These are phyloP conservation scores for Spondyliosoma cantharus DNA, from an alignment of 2,797 vertebrate genomes.

Conservation along the genomic window DNA sequence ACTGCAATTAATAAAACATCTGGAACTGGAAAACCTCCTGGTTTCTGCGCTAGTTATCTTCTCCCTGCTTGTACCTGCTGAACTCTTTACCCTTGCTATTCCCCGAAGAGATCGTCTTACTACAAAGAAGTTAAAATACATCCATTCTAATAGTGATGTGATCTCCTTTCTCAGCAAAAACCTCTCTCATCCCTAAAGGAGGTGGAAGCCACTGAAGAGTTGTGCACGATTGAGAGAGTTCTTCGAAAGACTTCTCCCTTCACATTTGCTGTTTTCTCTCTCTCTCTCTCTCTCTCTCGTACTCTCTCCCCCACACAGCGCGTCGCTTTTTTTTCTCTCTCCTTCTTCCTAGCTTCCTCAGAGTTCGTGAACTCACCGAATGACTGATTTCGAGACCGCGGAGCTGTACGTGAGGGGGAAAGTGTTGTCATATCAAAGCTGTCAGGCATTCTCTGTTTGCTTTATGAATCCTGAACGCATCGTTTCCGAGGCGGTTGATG, in stretches of 20 bases:
- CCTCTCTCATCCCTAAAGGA: conserved; percentile 53
- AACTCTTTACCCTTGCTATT: conserved; percentile 70
- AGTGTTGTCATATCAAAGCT: conserved; percentile 71
- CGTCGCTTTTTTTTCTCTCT: conserved; percentile 28
- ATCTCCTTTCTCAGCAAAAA: conserved; percentile 69
- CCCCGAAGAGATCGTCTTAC: conserved; percentile 55
- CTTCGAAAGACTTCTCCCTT: conserved; percentile 48
- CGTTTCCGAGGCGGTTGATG: conserved; percentile 54
- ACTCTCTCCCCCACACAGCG: conserved; percentile 9
- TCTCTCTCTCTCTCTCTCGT: conserved; percentile 10
- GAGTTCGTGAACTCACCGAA: conserved; percentile 73
- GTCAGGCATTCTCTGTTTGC: conserved; percentile 59
- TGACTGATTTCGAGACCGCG: conserved; percentile 58
- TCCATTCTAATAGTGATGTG: conserved; percentile 52
- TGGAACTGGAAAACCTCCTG: conserved; percentile 41
- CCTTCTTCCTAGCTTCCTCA: conserved; percentile 26
- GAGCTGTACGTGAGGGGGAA: conserved; percentile 34
- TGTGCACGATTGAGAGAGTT: conserved; percentile 45
- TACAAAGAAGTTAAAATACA: conserved; percentile 55
- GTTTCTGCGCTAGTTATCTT: conserved; percentile 50
- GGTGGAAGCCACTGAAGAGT: conserved; percentile 41
- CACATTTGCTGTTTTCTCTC: conserved; percentile 15
- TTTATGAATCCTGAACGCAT: conserved; percentile 48
- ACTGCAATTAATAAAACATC: conserved; percentile 44
- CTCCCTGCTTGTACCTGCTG: conserved; percentile 47